Base-by-base conservation (phyloP, 2,113 vertebrate species). In the Burhinus oedicnemus region DNA sequence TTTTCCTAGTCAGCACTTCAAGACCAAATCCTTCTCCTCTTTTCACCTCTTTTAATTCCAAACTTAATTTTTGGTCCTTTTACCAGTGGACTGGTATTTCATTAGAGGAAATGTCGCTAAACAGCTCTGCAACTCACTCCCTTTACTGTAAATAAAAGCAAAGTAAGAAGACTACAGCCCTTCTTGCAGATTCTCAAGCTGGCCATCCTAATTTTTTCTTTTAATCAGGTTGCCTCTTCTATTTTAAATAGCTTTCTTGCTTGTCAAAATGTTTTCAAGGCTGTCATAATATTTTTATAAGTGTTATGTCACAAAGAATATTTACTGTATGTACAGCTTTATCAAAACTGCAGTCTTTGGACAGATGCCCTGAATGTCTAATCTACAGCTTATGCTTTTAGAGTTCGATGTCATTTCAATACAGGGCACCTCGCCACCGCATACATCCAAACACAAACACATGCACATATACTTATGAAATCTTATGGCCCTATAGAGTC, bases 201-300 rank as follows among this genome's bases (percentile, higher is more conserved):
- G 32, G 30, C 51, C 22, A 16, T 51, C 42, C 15, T 74, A 36
- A 4, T 61, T 42, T 62, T 7, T 90, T 51, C 22, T 23, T 85
- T 85, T 92, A 65, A 79, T 27, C 15, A 11, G 3, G 5, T 47
- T 87, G 25, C 57, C 36, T 84, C 5, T 72, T 76, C 12, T 76
- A 40, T 60, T 92, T 76, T 64, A 82, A 89, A 55, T 51, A 36
- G 12, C 12, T 61, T 76, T 55, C n/a, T 79, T 90, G 2, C n/a
- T 85, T 96, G 78, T 92, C 82, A 94, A 82, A 93, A 85, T 64
- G 3, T 94, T 95, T 92, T 87, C 61, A 88, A 52, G 8, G 8
- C 66, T 93, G 70, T 96, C 90, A 96, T 42, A 95, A 94, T 85
- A 95, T 95, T 97, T 93, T 91, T 78, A 1, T 57, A 83, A 86